Base-by-base conservation (phyloP, 2,888 invertebrate genomes). In the Pammene fasciana region DNA sequence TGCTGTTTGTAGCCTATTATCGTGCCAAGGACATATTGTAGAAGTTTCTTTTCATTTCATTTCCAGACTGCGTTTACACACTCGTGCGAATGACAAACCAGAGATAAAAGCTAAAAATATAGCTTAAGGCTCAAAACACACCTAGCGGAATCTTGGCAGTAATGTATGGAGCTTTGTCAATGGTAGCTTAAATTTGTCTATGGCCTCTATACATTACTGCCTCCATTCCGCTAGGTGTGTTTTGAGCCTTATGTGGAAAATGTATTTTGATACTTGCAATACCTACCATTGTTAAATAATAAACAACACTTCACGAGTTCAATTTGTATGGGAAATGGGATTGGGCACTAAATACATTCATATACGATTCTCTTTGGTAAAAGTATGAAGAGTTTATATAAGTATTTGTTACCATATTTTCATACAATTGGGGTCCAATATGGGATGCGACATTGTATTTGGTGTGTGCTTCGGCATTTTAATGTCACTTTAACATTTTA, bases 401-500 rank as follows among this genome's bases (percentile, higher is more conserved):
- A 26, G 26, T 13, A 14, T 34, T n/a, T 10, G 41, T 46, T 45
- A 59, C 45, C n/a, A 26, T 46, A 41, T 43, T 34, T 54, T 65
- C 11, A 46, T 70, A 34, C 6, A 48, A 65, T 52, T 41, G 45
- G 70, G 70, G 65, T 70, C 65, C 65, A 70, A 70, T 68, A 64
- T 57, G 70, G 65, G 59, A 70, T 60, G 65, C 65, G 52, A 54
- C 11, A 16, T 16, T 64, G 54, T 52, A 36, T 57, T 48, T 68
- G 56, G 71, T 73, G 70, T 70, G 57, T 66, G 67, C 43, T 61
- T 65, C 57, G 54, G 65, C 67, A 48, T 56, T 46, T 46, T 56
- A 46, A 43, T 57, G 64, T 64, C 43, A 65, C 57, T 55, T 68
- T 72, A 55, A 67, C 18, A 59, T 64, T 67, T 62, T 67, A 52